A percentile compares a stretch with the other conserved stretches of the same genome.
Evolutionary conservation across 1,140 invertebrate genomes (phyloP).

Genomic region (Hylaeus volcanicus): DNA sequence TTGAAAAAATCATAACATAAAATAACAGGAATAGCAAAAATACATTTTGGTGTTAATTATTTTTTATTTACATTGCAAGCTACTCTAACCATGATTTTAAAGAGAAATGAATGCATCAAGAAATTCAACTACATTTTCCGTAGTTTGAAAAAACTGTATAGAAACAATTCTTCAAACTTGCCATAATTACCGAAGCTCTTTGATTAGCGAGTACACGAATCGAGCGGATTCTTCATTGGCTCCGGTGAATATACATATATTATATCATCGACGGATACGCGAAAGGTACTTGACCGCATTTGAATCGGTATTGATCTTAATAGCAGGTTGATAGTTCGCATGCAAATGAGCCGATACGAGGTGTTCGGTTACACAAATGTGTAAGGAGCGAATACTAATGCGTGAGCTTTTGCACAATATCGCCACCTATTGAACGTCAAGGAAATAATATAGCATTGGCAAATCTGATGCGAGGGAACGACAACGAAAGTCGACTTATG

Average conservation of each 20-base stretch:
- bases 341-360: slow-evolving; percentile 37
- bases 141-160: too few relatives aligned
- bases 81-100: too few relatives aligned
- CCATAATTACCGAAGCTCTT: not conserved
- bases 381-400: slow-evolving; percentile 27
- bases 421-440: not conserved
- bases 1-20: too few relatives aligned
- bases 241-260: slow-evolving; percentile 2
- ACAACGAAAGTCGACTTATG: not conserved
- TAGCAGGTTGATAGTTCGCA: slow-evolving; percentile 19
- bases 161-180: not conserved
- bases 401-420: not conserved
- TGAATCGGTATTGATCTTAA: slow-evolving; percentile 48
- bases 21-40: too few relatives aligned
- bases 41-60: too few relatives aligned
- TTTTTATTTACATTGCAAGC: too few relatives aligned
- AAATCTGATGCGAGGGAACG: not conserved
- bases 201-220: slow-evolving; percentile 6
- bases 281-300: slow-evolving; percentile 38
- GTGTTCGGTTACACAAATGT: slow-evolving; percentile 6
- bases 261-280: slow-evolving; percentile 14
- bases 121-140: not conserved
- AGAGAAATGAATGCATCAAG: too few relatives aligned
- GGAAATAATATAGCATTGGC: slow-evolving; percentile 9
- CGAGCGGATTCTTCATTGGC: slow-evolving; percentile 18